A percentile compares a stretch with the other conserved stretches of the same genome.
phyloP scores from a whole-genome alignment of 2,888 invertebrate species.

The Andrena trimmerana region DNA sequence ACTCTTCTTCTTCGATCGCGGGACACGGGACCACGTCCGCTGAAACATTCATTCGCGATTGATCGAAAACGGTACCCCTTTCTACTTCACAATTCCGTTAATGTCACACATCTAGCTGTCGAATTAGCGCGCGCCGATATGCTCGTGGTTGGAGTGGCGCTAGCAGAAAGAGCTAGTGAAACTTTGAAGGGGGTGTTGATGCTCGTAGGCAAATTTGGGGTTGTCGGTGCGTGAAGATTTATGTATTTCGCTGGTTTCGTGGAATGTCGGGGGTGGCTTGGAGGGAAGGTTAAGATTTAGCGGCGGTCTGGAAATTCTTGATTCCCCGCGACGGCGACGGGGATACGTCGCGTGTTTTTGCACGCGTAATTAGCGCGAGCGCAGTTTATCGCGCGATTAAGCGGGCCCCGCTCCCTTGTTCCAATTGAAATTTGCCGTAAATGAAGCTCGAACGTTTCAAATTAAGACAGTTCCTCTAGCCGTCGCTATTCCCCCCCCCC shows the following conservation, averaged over 20 bases:
- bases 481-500: slow-evolving; percentile 51
- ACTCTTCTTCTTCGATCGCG: background rate
- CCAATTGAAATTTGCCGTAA: slow-evolving; percentile 49
- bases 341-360: slow-evolving; percentile 32
- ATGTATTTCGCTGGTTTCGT: background rate
- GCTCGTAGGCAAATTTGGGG: background rate
- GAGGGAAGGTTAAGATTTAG: background rate
- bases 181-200: background rate
- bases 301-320: background rate
- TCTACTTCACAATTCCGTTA: background rate
- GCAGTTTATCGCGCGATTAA: slow-evolving; percentile 54
- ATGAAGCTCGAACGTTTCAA: slow-evolving; percentile 60
- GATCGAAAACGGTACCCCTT: background rate
- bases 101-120: background rate
- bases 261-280: background rate
- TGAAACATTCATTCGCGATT: slow-evolving; percentile 14
- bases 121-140: background rate
- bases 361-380: slow-evolving; percentile 32
- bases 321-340: background rate
- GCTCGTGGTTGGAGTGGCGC: too few species aligned
- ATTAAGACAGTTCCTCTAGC: slow-evolving; percentile 56
- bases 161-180: too few species aligned
- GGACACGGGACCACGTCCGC: background rate
- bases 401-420: slow-evolving; percentile 20
- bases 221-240: background rate